These are phyloP conservation scores for Holothuria scabra DNA, from an alignment of 53 echinoderm and acorn worm genomes.

Conservation along the genomic window DNA sequence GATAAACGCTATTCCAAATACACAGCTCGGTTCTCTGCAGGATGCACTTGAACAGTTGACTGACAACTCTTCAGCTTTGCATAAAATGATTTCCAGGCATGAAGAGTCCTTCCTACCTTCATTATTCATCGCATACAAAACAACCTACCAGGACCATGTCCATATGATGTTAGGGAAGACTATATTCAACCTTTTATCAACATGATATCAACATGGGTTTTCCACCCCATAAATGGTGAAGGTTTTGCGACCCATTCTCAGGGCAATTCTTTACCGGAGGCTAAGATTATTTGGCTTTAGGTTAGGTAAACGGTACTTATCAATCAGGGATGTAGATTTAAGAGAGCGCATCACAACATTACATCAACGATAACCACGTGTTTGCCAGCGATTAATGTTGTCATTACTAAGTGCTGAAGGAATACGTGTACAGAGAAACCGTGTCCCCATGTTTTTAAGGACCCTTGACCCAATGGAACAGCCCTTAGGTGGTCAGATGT, in stretches of 20 bases:
- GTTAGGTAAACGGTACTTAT: neutral
- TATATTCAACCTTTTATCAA: neutral
- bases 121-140: neutral
- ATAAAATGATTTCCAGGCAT: neutral
- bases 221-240: neutral
- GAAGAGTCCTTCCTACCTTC: neutral
- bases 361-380: conserved; percentile 8
- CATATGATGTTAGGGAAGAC: neutral
- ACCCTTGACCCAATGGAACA: too few species aligned
- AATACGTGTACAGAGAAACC: too few species aligned
- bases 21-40: neutral
- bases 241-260: neutral
- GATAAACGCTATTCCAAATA: neutral
- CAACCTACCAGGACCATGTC: neutral
- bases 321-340: neutral
- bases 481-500: too few species aligned
- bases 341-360: neutral
- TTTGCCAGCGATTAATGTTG: neutral
- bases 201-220: neutral
- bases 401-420: neutral
- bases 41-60: neutral
- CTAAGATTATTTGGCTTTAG: neutral
- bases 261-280: neutral
- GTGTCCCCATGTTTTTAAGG: too few species aligned
- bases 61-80: neutral